These are phyloP conservation scores for Lithobates pipiens DNA, from an alignment of 2,797 vertebrate species.

Conservation along the genomic window DNA sequence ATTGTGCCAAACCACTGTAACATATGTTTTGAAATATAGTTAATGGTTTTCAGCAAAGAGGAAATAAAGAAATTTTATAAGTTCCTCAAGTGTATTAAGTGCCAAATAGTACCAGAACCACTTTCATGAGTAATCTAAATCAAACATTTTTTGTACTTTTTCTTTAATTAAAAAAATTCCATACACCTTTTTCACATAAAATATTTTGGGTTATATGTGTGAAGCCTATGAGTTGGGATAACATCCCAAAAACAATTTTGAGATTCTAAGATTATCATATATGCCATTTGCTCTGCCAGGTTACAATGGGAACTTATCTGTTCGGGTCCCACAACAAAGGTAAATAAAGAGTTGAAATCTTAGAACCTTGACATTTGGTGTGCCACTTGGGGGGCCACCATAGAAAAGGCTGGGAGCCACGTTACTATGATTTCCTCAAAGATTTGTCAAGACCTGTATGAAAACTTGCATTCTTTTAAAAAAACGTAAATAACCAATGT, in stretches of 20 bases:
- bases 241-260: not conserved
- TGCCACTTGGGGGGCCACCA: not conserved
- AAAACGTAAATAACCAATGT: conserved; percentile 7
- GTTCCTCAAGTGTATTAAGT: not conserved
- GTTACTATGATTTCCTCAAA: not conserved
- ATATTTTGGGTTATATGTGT: not conserved
- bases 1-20: conserved; percentile 6
- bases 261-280: not conserved
- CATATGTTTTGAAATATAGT: not conserved
- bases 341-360: not conserved
- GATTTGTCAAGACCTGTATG: not conserved
- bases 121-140: not conserved
- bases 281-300: not conserved
- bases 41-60: not conserved
- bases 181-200: not conserved
- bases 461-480: not conserved
- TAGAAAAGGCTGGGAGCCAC: not conserved
- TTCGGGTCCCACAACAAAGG: not conserved
- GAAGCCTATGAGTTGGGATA: not conserved
- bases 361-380: not conserved
- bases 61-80: not conserved
- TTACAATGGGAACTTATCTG: not conserved
- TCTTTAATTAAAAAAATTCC: not conserved
- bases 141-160: not conserved
- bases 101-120: conserved; percentile 5